Conservation (phyloP, 1,140 invertebrate genomes). For the Phthorimaea operculella region DNA sequence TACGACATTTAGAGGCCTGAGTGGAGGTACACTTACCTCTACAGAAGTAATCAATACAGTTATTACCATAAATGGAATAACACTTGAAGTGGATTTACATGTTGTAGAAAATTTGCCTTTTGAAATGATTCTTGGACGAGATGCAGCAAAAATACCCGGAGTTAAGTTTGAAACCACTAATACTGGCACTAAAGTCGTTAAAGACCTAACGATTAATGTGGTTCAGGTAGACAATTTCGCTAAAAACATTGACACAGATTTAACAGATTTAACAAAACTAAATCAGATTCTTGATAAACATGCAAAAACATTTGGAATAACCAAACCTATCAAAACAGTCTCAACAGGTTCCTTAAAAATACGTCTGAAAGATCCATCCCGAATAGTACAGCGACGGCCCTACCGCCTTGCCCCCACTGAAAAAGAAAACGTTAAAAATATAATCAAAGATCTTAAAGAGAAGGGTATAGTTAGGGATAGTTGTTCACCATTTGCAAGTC, state of each 20-base stretch:
- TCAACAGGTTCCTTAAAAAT: slow-evolving; percentile 11
- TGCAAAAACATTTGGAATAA: neutral
- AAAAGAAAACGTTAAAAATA: slow-evolving; percentile 7
- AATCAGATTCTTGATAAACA: neutral
- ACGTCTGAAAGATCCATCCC: slow-evolving; percentile 12
- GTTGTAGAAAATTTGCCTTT: neutral
- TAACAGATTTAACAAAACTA: neutral
- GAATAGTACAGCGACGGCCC: slow-evolving; percentile 24
- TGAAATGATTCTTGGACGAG: neutral
- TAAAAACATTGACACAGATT: neutral
- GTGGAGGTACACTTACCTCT: neutral
- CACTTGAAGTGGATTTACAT: slow-evolving; percentile 4
- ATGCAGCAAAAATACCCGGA: neutral
- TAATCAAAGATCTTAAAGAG: no score
- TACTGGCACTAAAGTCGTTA: neutral
- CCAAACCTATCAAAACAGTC: neutral
- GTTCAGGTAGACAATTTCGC: neutral
- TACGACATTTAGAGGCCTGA: neutral
- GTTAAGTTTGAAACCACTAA: neutral
- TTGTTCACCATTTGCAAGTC: slow-evolving; percentile 17
- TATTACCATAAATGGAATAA: neutral
- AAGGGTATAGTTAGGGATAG: slow-evolving; percentile 17
- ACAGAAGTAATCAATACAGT: neutral
- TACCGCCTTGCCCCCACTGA: slow-evolving; percentile 24
- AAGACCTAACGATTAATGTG: neutral